Percentiles rank a stretch among this genome's conserved stretches.
phyloP scores from a whole-genome alignment of 2,888 invertebrate species.

The Apoda limacodes region DNA sequence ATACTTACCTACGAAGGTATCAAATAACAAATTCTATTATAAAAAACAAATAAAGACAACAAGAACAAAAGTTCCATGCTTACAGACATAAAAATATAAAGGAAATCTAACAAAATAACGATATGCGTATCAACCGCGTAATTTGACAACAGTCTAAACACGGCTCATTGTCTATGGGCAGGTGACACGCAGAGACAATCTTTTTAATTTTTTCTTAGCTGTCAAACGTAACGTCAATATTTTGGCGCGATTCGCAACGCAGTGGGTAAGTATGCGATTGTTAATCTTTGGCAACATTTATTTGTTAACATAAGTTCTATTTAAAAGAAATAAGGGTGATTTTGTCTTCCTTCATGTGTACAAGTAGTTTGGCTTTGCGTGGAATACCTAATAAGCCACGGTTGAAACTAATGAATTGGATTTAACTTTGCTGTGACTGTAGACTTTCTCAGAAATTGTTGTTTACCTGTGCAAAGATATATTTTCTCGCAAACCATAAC shows the following conservation, averaged over 20 bases:
- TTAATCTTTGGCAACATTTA: constrained; percentile 2
- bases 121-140: constrained; percentile 26
- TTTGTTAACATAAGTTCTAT: constrained; percentile 14
- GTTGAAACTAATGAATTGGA: constrained; percentile 42
- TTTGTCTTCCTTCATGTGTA: constrained; percentile 5
- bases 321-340: constrained; percentile 16
- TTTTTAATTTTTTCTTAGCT: constrained; percentile 22
- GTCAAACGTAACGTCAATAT: constrained; percentile 32
- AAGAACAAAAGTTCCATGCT: too few species aligned
- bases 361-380: constrained; percentile 17
- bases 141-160: constrained; percentile 35
- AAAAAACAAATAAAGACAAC: too few species aligned
- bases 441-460: constrained; percentile 36
- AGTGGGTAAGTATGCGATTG: constrained; percentile 27
- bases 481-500: too few species aligned
- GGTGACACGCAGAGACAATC: constrained; percentile 23
- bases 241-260: constrained; percentile 61
- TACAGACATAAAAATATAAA: too few species aligned
- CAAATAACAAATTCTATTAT: too few species aligned
- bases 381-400: constrained; percentile 45
- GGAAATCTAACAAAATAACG: too few species aligned
- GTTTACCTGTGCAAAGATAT: constrained; percentile 22
- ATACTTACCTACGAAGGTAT: too few species aligned
- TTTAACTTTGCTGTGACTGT: constrained; percentile 29
- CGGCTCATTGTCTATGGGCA: constrained; percentile 22